These are phyloP conservation scores for Myiothlypis coronata DNA, from an alignment of 2,797 vertebrate species.

Conservation along the genomic window DNA sequence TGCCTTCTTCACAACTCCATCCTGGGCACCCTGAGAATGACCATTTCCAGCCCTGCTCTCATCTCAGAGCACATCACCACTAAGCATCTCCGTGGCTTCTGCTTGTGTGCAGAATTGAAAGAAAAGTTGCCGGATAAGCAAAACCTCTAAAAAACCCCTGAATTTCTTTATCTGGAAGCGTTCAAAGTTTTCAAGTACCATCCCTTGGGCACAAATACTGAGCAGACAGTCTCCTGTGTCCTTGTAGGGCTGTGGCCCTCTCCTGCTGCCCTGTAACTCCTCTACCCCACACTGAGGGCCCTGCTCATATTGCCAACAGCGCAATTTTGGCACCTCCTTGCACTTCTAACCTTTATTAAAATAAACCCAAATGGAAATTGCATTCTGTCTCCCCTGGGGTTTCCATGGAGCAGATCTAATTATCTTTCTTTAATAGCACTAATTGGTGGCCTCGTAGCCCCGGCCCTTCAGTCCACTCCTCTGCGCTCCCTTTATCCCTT, in stretches of 20 bases:
- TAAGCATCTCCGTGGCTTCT: background rate
- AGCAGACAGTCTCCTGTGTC: background rate
- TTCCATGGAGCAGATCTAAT: constrained; percentile 76
- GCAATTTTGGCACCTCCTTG: background rate
- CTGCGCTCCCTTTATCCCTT: constrained; percentile 8
- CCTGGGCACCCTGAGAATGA: background rate
- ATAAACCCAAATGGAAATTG: constrained; percentile 52
- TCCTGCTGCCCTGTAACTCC: background rate
- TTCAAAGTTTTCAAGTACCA: background rate
- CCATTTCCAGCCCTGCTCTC: background rate
- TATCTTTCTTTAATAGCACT: constrained; percentile 73
- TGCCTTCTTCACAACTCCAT: background rate
- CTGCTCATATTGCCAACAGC: background rate
- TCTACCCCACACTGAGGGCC: background rate
- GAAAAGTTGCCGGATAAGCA: background rate
- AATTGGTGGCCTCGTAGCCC: constrained; percentile 69
- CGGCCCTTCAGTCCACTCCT: constrained; percentile 50
- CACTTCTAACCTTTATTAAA: constrained; percentile 48
- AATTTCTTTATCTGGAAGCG: background rate
- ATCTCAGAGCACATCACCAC: background rate
- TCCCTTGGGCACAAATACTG: background rate
- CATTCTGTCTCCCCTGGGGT: constrained; percentile 56
- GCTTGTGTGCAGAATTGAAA: background rate
- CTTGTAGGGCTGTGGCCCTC: background rate
- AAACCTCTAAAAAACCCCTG: background rate